Base-by-base conservation (phyloP, 2,797 vertebrate genomes). In the Mallotus villosus region DNA sequence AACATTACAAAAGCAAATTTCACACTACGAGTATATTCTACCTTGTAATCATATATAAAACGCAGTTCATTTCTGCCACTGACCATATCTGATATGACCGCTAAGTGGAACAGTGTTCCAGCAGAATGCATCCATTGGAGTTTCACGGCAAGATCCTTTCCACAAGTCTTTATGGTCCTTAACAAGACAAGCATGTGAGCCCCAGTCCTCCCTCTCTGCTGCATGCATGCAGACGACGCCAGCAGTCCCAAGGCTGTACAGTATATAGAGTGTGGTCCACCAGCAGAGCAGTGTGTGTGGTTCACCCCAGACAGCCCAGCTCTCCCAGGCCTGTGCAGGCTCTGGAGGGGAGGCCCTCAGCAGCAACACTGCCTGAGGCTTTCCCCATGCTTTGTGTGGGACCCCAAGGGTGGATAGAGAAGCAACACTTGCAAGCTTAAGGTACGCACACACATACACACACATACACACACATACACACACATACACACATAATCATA, bases 51-150 rank as follows among this genome's bases (percentile, higher is more conserved):
- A 84, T 88, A 88, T 88, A 88, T 76, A 88, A 92, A 91, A 91
- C 72, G 81, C 70, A 68, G 76, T 88, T 83, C 86, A 78, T 77
- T 82, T 82, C 85, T 84, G 85, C 87, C 78, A 82, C 68, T 83
- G 86, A 86, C 66, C 89, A 91, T 90, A 92, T 92, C 84, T 90
- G 82, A 93, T 91, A 91, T 91, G 90, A 89, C 88, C 84, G 80
- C 78, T 34, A 82, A 77, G 86, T 87, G 87, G 86, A 89, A 79
- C 68, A 86, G 78, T 85, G 80, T 80, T 87, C 37, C 86, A 86
- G 85, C 80, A 89, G 85, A 87, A 85, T 84, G 82, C 82, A 75
- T 85, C 79, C 78, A 70, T 69, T 73, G 75, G 27, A 86, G 83
- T 85, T 84, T 80, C 75, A 65, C 85, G 84, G 75, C 85, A 14